These are phyloP conservation scores for Hartigia nigra DNA, from an alignment of 2,888 invertebrate species.

Conservation along the genomic window DNA sequence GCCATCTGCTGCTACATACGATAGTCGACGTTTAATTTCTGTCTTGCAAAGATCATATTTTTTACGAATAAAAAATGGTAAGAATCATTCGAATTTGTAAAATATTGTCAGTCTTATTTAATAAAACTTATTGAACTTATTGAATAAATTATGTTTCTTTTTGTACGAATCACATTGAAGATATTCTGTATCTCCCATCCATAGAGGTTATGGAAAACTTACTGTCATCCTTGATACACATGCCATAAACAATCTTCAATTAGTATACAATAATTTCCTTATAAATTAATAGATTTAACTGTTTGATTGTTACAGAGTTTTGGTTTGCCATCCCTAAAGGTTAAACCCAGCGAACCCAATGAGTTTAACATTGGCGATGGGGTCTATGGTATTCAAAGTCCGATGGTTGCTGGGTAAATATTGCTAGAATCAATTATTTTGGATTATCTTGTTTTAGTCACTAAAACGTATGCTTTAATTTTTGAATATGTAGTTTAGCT, in stretches of 20 bases:
- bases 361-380: conserved; percentile 69
- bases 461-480: neutral
- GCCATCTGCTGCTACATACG: neutral
- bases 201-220: neutral
- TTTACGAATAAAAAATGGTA: neutral
- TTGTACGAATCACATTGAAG: neutral
- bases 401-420: conserved; percentile 70
- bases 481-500: conserved; percentile 66
- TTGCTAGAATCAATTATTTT: neutral
- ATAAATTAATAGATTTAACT: neutral
- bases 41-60: neutral
- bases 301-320: conserved; percentile 71
- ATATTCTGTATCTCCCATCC: neutral
- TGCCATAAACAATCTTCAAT: neutral
- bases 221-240: neutral
- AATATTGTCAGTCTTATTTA: neutral
- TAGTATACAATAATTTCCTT: neutral
- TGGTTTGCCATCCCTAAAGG: conserved; percentile 73
- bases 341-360: conserved; percentile 68
- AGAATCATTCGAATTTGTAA: neutral
- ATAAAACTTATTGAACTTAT: neutral
- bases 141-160: neutral
- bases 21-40: neutral
- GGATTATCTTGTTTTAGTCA: neutral
- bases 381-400: conserved; percentile 74